These are phyloP conservation scores for rat (Rattus norvegicus) DNA, from an alignment of 2,113 vertebrate species.

Conservation along the genomic window GRCr8 NC_086020.1:186184001-186184500, in stretches of 20 bases:
- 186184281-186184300: not conserved
- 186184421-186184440: not conserved
- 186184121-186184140: not conserved
- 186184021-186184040: not conserved
- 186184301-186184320: not conserved
- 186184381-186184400: not conserved
- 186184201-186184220: no score
- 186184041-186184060: not conserved
- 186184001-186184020: not conserved
- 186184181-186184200: no score
- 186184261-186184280: not conserved
- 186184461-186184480: not conserved
- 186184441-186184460: not conserved
- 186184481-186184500: not conserved
- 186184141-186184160: not conserved
- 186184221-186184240: not conserved
- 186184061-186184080: not conserved
- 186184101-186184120: no score
- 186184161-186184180: no score
- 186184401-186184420: not conserved
- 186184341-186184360: not conserved
- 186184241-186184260: conserved; percentile 18
- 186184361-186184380: conserved; percentile 4
- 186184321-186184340: not conserved
- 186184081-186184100: not conserved